Evolutionary conservation across 2,797 vertebrate species (phyloP).

Genomic region (Pseudochromis fuscus): DNA sequence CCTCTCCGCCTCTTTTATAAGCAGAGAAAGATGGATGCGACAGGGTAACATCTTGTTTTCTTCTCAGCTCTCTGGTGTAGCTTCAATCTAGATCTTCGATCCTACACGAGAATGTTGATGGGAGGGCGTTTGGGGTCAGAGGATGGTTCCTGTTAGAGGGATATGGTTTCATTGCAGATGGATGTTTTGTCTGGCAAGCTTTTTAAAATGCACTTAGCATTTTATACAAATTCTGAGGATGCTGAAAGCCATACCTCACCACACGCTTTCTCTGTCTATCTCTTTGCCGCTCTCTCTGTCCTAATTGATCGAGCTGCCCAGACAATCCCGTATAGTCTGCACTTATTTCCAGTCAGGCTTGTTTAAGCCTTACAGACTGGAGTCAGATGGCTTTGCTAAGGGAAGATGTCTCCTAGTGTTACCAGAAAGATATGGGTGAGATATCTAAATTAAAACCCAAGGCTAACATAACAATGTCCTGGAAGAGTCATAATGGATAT

Average conservation of each 20-base stretch:
- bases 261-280: conserved; percentile 58
- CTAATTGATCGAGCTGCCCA: conserved; percentile 81
- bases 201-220: conserved; percentile 81
- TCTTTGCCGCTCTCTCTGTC: conserved; percentile 60
- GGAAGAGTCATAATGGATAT: conserved; percentile 30
- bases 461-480: conserved; percentile 37
- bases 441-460: conserved; percentile 43
- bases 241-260: conserved; percentile 70
- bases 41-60: conserved; percentile 58
- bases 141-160: conserved; percentile 59
- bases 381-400: conserved; percentile 78
- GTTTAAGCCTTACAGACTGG: conserved; percentile 80
- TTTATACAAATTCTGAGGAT: conserved; percentile 71
- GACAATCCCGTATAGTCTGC: conserved; percentile 77
- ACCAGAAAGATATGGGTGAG: conserved; percentile 60
- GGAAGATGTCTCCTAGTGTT: conserved; percentile 74
- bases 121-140: conserved; percentile 53
- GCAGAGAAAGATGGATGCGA: conserved; percentile 28
- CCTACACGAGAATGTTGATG: conserved; percentile 29
- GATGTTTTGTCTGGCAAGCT: conserved; percentile 76
- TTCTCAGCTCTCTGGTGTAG: conserved; percentile 40
- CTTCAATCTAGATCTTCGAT: conserved; percentile 41
- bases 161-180: conserved; percentile 76
- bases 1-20: conserved; percentile 36
- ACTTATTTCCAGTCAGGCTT: conserved; percentile 83